These are phyloP conservation scores for Antechinus flavipes DNA, from an alignment of 2,113 vertebrate species.

Conservation along the genomic window DNA sequence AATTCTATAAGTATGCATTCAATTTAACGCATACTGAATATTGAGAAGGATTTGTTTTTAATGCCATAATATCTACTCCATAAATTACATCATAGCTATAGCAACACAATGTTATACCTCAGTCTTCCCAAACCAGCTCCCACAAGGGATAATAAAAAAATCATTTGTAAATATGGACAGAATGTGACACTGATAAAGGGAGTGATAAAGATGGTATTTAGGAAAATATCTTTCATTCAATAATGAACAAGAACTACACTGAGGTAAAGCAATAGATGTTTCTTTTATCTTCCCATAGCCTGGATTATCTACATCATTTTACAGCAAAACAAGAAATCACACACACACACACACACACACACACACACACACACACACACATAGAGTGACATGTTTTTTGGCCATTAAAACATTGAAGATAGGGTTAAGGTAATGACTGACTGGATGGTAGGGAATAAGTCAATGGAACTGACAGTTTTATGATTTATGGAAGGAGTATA, in stretches of 20 bases:
- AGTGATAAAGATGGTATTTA: not conserved
- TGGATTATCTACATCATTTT: not conserved
- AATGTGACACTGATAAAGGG: not conserved
- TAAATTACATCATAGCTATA: not conserved
- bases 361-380: not conserved
- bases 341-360: not conserved
- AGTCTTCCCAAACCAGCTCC: not conserved
- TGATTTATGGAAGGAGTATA: not conserved
- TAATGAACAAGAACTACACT: not conserved
- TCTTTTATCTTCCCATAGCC: not conserved
- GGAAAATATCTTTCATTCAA: not conserved
- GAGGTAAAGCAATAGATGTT: not conserved
- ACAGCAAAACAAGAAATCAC: not conserved
- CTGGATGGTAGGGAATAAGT: not conserved
- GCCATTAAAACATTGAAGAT: not conserved
- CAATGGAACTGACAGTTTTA: not conserved
- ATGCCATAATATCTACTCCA: not conserved
- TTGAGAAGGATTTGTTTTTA: not conserved
- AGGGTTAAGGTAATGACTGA: not conserved
- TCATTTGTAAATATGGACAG: not conserved
- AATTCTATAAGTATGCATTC: not conserved
- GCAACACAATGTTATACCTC: not conserved
- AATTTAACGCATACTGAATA: not conserved
- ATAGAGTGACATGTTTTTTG: not conserved
- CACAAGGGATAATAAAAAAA: not conserved